A percentile compares a stretch with the other conserved stretches of the same genome.
These are phyloP conservation scores for Tangara arthus DNA, from an alignment of 2,797 vertebrate genomes.

Conservation along the genomic window DNA sequence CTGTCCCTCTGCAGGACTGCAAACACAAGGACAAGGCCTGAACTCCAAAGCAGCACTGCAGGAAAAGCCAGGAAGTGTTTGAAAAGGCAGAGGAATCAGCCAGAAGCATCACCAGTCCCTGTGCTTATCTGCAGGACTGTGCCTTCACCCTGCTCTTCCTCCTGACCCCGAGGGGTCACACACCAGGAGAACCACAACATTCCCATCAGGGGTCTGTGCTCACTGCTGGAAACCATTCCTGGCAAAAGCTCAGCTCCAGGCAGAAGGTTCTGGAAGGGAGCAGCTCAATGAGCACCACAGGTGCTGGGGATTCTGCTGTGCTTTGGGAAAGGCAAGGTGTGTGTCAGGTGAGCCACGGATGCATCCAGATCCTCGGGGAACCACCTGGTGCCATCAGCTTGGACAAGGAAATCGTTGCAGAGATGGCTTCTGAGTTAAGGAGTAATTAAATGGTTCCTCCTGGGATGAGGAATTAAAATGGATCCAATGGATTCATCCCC, in stretches of 20 bases:
- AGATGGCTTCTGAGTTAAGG: neutral
- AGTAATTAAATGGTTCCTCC: neutral
- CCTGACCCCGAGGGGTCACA: neutral
- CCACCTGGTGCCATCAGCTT: neutral
- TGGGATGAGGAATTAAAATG: neutral
- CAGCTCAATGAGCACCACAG: neutral
- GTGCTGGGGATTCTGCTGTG: neutral
- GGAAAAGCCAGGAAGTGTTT: neutral
- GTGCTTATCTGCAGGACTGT: neutral
- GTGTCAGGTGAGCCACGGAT: neutral
- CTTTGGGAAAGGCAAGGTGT: neutral
- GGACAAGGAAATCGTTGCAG: neutral
- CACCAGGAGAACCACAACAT: neutral
- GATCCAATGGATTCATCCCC: neutral
- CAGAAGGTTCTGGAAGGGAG: constrained; percentile 39
- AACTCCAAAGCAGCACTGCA: neutral
- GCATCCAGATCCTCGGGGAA: neutral
- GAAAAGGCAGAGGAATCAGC: neutral
- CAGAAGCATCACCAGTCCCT: neutral
- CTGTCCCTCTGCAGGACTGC: neutral
- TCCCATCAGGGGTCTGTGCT: neutral
- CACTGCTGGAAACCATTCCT: neutral
- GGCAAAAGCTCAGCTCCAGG: neutral
- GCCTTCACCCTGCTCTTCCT: neutral
- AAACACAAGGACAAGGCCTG: neutral